phyloP scores from a whole-genome alignment of 2,797 vertebrate species.

The Trachurus trachurus region DNA sequence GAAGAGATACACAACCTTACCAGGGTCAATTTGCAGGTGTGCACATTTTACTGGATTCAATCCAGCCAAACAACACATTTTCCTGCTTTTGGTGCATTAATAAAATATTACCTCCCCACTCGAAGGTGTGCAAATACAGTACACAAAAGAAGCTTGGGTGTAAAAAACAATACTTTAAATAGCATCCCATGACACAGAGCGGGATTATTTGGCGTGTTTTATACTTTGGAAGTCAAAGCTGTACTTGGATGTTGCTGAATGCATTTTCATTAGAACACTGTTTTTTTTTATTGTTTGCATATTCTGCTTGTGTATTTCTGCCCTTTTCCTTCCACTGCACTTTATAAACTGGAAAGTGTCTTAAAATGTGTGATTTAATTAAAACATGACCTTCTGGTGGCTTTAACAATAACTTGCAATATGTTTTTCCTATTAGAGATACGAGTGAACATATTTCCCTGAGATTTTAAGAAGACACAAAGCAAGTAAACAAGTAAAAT shows the following conservation, averaged over 20 bases:
- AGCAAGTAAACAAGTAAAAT: background rate
- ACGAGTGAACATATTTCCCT: background rate
- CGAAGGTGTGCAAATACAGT: background rate
- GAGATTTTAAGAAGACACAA: background rate
- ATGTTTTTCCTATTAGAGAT: background rate
- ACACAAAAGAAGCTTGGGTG: background rate
- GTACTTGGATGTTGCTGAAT: background rate
- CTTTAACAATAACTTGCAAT: background rate
- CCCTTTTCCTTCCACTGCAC: background rate
- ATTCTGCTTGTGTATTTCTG: background rate
- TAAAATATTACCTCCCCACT: background rate
- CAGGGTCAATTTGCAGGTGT: conserved; percentile 17
- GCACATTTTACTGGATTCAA: conserved; percentile 10
- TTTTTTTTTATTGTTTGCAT: background rate
- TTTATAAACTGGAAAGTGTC: background rate
- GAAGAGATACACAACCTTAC: background rate
- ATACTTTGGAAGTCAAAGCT: background rate
- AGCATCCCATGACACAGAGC: background rate
- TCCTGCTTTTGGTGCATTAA: background rate
- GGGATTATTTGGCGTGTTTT: background rate
- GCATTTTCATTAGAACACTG: too few relatives aligned
- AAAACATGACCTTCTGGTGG: background rate
- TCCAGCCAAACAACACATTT: conserved; percentile 9
- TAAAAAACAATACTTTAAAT: conserved; percentile 4
- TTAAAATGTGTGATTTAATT: background rate